Percentiles rank a stretch among this genome's conserved stretches.
Evolutionary conservation across 2,113 vertebrate genomes (phyloP).

Genomic region (Chloebia gouldiae): DNA sequence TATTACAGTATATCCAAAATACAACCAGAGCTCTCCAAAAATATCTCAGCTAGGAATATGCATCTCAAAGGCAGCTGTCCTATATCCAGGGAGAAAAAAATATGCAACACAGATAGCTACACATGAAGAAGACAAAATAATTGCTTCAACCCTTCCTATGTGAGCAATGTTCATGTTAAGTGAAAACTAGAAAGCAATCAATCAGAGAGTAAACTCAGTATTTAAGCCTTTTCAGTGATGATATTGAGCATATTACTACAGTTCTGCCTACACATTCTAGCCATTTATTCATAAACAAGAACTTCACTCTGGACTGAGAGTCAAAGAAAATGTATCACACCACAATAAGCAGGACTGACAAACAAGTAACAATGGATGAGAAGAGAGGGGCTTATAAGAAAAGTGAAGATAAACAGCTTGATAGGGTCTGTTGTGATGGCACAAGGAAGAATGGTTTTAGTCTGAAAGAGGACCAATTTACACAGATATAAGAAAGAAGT

Average conservation of each 20-base stretch:
- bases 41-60: neutral
- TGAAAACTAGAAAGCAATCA: neutral
- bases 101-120: neutral
- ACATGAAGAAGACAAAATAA: neutral
- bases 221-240: neutral
- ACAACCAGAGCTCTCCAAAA: neutral
- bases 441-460: neutral
- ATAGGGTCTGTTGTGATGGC: neutral
- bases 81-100: neutral
- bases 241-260: neutral
- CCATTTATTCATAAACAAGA: neutral
- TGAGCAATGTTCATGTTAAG: neutral
- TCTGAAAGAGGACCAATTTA: neutral
- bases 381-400: neutral
- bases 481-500: neutral
- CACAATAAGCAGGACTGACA: neutral
- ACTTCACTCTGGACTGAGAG: neutral
- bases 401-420: neutral
- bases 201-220: neutral
- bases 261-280: neutral
- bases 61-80: neutral
- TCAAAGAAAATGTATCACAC: neutral
- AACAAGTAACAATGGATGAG: rapidly evolving
- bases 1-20: neutral
- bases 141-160: neutral